phyloP scores from a whole-genome alignment of 2,888 invertebrate genomes.

The Melolontha melolontha region DNA sequence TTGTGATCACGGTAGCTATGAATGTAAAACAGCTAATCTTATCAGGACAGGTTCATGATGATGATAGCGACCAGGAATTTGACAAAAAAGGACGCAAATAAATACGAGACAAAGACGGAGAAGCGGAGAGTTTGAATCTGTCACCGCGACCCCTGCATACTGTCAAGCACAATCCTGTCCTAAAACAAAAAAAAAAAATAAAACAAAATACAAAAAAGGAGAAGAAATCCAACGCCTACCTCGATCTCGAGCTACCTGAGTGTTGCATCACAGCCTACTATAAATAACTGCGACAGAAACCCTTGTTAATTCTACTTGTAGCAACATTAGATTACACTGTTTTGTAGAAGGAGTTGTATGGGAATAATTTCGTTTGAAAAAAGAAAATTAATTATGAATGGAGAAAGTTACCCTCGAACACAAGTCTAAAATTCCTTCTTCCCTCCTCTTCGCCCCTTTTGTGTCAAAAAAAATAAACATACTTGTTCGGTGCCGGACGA shows the following conservation, averaged over 20 bases:
- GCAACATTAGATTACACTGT: conserved; percentile 62
- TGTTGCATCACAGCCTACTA: conserved; percentile 64
- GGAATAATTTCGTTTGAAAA: conserved; percentile 42
- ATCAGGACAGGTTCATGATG: conserved; percentile 58
- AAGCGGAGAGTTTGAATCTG: conserved; percentile 57
- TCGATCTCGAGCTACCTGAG: conserved; percentile 64
- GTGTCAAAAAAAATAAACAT: conserved; percentile 64
- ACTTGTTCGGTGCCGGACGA: conserved; percentile 58
- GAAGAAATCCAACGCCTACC: conserved; percentile 63
- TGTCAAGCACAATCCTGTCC: conserved; percentile 59
- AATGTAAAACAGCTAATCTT: conserved; percentile 62
- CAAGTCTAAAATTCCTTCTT: conserved; percentile 56
- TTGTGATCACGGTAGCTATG: conserved; percentile 59
- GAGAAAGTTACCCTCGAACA: conserved; percentile 59
- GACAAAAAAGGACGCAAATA: conserved; percentile 48
- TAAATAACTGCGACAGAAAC: conserved; percentile 66
- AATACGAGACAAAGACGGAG: conserved; percentile 41
- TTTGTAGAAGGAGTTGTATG: conserved; percentile 47
- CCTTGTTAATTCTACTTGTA: conserved; percentile 63
- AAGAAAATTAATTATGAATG: conserved; percentile 53
- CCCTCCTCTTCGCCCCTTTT: conserved; percentile 45
- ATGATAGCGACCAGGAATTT: conserved; percentile 58
- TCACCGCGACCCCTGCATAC: conserved; percentile 60
- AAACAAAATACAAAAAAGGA: conserved; percentile 58
- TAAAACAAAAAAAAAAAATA: conserved; percentile 39